phyloP scores from a whole-genome alignment of 2,797 vertebrate species.

The Sebastes baramenuke region DNA sequence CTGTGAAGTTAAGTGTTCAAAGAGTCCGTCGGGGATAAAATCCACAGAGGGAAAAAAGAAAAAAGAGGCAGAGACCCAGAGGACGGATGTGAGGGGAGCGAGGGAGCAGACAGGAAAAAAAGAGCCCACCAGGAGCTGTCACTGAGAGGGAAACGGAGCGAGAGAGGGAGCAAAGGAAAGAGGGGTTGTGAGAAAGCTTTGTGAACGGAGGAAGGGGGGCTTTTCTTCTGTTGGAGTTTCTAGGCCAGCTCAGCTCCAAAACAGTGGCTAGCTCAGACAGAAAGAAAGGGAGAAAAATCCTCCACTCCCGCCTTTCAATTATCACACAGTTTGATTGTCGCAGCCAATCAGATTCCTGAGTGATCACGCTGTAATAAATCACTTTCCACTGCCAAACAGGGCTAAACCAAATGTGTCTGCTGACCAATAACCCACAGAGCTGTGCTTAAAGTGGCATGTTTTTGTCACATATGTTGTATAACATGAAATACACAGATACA shows the following conservation, averaged over 20 bases:
- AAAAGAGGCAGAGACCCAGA: conserved; percentile 54
- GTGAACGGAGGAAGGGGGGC: conserved; percentile 31
- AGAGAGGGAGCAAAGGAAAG: conserved; percentile 63
- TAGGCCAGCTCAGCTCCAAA: conserved; percentile 64
- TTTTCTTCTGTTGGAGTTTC: conserved; percentile 68
- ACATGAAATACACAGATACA: background rate
- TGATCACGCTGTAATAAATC: conserved; percentile 42
- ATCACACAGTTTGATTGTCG: conserved; percentile 70
- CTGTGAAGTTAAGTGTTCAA: conserved; percentile 62
- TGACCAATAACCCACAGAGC: conserved; percentile 7
- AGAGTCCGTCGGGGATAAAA: conserved; percentile 60
- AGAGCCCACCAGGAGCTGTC: conserved; percentile 75
- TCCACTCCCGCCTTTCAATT: conserved; percentile 61
- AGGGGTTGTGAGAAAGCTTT: conserved; percentile 66
- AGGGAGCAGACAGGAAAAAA: conserved; percentile 47
- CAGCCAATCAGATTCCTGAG: conserved; percentile 59
- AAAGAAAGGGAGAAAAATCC: conserved; percentile 50
- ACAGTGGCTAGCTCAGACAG: conserved; percentile 46
- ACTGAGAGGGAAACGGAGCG: conserved; percentile 55
- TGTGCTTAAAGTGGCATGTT: background rate
- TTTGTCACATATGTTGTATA: background rate
- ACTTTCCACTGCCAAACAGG: conserved; percentile 25
- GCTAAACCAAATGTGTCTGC: background rate
- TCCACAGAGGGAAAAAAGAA: conserved; percentile 50
- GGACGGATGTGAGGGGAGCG: conserved; percentile 65